A percentile compares a stretch with the other conserved stretches of the same genome.
These are phyloP conservation scores for Gephyroberyx darwinii DNA, from an alignment of 2,797 vertebrate species.

Conservation along the genomic window DNA sequence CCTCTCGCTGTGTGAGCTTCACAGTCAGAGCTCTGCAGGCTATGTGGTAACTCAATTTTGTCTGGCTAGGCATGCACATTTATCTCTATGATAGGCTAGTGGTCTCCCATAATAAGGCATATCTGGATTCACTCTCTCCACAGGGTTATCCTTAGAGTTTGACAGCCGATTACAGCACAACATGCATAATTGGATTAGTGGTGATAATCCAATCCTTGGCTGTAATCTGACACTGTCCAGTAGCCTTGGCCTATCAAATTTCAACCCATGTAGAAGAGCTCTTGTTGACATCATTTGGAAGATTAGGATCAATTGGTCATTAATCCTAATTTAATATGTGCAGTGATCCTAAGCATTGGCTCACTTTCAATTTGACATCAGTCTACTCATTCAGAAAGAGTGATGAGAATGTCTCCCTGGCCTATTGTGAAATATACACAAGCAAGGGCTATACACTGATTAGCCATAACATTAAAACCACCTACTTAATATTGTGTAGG, in stretches of 20 bases:
- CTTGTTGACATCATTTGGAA: conserved; percentile 62
- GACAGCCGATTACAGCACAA: conserved; percentile 45
- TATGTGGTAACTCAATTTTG: neutral
- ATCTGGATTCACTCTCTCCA: conserved; percentile 31
- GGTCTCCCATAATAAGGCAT: neutral
- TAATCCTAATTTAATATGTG: conserved; percentile 56
- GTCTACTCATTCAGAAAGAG: neutral
- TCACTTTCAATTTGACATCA: conserved; percentile 2
- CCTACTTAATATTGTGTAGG: neutral
- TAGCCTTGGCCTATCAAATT: conserved; percentile 34
- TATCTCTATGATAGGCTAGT: no score
- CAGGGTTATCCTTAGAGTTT: conserved; percentile 36
- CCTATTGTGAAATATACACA: neutral
- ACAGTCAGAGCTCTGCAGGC: neutral
- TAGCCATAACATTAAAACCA: neutral
- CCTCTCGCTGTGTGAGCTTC: no score
- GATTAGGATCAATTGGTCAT: conserved; percentile 60
- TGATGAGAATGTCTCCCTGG: neutral
- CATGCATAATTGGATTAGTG: conserved; percentile 69
- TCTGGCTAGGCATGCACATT: neutral
- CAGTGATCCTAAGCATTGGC: conserved; percentile 42
- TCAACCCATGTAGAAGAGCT: conserved; percentile 32
- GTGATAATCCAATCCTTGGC: conserved; percentile 67
- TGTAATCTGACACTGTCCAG: conserved; percentile 66
- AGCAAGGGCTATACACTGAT: neutral